Conservation (phyloP, 2,888 invertebrate species). For the Cryptus viduatorius region DNA sequence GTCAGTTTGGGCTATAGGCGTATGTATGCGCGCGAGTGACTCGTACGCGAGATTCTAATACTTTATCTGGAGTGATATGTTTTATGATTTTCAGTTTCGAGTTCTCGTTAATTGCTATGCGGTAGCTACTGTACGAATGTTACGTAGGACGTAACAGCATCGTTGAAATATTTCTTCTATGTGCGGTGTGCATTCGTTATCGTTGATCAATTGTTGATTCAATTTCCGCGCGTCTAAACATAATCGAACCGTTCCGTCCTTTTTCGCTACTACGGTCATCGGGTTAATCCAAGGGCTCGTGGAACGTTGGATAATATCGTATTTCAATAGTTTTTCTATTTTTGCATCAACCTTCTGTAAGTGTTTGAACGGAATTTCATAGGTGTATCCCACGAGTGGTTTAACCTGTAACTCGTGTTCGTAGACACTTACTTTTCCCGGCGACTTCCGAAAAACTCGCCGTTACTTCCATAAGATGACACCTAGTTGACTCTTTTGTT, state of each 20-base stretch:
- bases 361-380: constrained; percentile 27
- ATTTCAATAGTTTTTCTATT: constrained; percentile 10
- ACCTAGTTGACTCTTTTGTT: not conserved
- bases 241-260: constrained; percentile 9
- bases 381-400: constrained; percentile 4
- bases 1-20: too few species aligned
- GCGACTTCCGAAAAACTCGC: not conserved
- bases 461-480: not conserved
- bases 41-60: too few species aligned
- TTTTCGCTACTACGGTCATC: not conserved
- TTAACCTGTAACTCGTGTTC: not conserved
- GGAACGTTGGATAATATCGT: constrained; percentile 24
- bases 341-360: constrained; percentile 27
- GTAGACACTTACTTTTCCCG: not conserved
- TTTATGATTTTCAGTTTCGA: too few species aligned
- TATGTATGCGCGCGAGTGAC: too few species aligned
- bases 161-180: constrained; percentile 5
- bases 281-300: constrained; percentile 31
- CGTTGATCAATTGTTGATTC: not conserved
- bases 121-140: too few species aligned
- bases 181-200: constrained; percentile 12
- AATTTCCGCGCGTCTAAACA: not conserved
- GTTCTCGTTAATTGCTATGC: too few species aligned
- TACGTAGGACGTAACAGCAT: too few species aligned
- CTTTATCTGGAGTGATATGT: too few species aligned